Percentiles rank a stretch among this genome's conserved stretches.
phyloP scores from a whole-genome alignment of 2,797 vertebrate genomes.

The Hozukius guyotensis region DNA sequence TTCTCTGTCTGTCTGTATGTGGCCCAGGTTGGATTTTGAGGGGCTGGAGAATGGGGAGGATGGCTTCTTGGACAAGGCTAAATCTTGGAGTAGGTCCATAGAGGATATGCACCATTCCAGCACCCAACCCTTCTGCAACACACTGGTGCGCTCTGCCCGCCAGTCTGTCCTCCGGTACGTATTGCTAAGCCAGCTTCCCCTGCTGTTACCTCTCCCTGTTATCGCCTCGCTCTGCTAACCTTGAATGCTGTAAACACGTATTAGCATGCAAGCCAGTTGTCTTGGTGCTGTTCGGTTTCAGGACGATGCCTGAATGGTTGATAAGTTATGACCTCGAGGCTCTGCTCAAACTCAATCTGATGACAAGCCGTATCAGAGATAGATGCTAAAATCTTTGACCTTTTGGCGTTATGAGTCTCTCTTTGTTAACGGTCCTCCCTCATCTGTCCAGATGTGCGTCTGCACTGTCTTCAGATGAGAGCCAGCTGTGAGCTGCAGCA shows the following conservation, averaged over 20 bases:
- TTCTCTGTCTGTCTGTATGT: conserved; percentile 59
- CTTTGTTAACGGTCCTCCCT: conserved; percentile 43
- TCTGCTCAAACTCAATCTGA: conserved; percentile 28
- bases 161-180: conserved; percentile 97
- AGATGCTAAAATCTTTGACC: conserved; percentile 43
- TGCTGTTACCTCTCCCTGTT: conserved; percentile 72
- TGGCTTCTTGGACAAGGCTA: conserved; percentile 91
- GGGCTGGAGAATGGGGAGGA: conserved; percentile 94
- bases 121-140: conserved; percentile 92
- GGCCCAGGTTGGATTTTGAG: conserved; percentile 97
- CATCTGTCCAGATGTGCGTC: conserved; percentile 67
- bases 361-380: conserved; percentile 14
- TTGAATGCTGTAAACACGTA: conserved; percentile 42
- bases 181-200: conserved; percentile 77
- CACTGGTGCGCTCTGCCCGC: conserved; percentile 94
- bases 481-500: conserved; percentile 69
- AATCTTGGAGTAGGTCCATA: conserved; percentile 98
- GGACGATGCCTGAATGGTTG: conserved; percentile 8
- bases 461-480: conserved; percentile 60
- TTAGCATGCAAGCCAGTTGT: conserved; percentile 52
- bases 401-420: conserved; percentile 29
- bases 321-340: conserved; percentile 24
- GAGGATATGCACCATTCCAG: conserved; percentile 94
- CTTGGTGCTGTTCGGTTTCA: conserved; percentile 24
- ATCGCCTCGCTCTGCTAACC: conserved; percentile 55